A percentile compares a stretch with the other conserved stretches of the same genome.
phyloP scores from a whole-genome alignment of 2,888 invertebrate species.

The Saturnia pavonia region DNA sequence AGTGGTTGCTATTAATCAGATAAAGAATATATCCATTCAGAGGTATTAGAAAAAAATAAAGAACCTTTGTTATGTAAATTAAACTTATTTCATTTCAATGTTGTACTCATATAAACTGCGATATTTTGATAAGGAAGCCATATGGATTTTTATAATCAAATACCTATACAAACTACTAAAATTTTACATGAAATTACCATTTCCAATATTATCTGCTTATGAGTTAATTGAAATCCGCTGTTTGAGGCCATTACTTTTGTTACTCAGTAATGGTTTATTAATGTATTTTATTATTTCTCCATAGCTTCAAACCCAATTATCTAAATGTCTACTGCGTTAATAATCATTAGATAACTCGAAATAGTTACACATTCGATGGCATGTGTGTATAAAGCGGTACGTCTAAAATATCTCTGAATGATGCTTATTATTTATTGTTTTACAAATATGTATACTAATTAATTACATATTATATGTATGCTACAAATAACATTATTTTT shows the following conservation, averaged over 20 bases:
- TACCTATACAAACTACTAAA: neutral
- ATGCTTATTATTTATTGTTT: neutral
- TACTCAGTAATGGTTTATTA: conserved; percentile 17
- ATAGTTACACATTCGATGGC: conserved; percentile 7
- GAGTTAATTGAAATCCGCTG: neutral
- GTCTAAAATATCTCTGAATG: neutral
- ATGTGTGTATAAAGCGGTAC: neutral
- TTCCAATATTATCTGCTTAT: neutral
- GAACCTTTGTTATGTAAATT: too few relatives aligned
- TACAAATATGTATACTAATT: neutral
- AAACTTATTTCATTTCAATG: too few relatives aligned
- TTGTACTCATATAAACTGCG: neutral
- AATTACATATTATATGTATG: neutral
- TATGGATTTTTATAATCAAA: neutral
- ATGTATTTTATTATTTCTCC: conserved; percentile 29
- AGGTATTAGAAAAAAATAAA: neutral
- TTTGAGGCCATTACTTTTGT: neutral
- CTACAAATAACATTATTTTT: neutral
- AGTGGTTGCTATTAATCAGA: too few relatives aligned
- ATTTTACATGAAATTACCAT: neutral
- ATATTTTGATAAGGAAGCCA: neutral
- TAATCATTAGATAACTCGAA: conserved; percentile 14
- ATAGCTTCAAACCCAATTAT: conserved; percentile 25
- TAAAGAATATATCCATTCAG: too few relatives aligned
- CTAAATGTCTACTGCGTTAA: conserved; percentile 8